Conservation (phyloP, 2,113 vertebrate species). For the Chaetops frenatus region DNA sequence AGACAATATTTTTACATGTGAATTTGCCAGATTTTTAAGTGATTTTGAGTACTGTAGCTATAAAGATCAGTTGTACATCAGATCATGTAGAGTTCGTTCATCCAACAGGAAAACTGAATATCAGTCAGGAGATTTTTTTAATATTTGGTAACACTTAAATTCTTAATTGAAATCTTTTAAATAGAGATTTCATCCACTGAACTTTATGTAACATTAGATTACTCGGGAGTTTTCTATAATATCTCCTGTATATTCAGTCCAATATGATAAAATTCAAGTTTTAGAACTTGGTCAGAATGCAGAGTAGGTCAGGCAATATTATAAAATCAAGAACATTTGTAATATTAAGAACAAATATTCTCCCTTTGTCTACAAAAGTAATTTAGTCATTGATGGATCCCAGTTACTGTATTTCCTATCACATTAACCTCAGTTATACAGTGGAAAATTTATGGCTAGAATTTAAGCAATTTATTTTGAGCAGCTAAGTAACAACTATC, state of each 20-base stretch:
- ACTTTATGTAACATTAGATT: neutral
- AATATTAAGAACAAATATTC: neutral
- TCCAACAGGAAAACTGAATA: neutral
- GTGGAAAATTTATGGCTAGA: neutral
- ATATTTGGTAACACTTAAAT: neutral
- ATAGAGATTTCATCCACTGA: neutral
- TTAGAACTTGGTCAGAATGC: neutral
- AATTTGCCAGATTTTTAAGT: neutral
- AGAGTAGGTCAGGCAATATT: neutral
- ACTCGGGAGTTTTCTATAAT: neutral
- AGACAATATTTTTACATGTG: neutral
- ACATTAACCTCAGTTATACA: neutral
- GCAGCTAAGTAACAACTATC: neutral
- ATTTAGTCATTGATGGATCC: neutral
- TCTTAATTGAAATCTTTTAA: neutral
- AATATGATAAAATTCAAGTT: neutral
- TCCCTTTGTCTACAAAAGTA: neutral
- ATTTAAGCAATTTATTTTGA: neutral
- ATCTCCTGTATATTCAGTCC: neutral
- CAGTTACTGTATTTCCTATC: neutral
- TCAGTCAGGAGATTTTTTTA: neutral
- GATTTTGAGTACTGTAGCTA: neutral
- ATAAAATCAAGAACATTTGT: neutral
- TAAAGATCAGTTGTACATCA: neutral
- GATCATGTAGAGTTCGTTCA: neutral